Evolutionary conservation across 2,797 vertebrate species (phyloP).

Genomic region (Lindbergichthys nudifrons): DNA sequence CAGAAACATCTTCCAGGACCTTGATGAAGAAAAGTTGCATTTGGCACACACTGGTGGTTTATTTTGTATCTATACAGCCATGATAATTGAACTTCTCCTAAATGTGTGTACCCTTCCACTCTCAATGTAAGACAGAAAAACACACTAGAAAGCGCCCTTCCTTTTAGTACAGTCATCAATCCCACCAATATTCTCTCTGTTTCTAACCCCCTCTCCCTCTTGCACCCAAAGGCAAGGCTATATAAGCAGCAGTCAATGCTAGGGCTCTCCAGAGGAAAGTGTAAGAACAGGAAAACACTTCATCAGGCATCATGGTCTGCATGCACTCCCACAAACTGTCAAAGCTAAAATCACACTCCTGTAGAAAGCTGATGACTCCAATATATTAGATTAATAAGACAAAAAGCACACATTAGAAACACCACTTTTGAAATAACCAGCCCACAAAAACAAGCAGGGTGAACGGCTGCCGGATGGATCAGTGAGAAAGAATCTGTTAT

Average conservation of each 20-base stretch:
- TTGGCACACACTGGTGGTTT: background rate
- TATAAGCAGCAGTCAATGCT: slow-evolving; percentile 52
- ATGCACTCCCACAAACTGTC: slow-evolving; percentile 19
- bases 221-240: slow-evolving; percentile 35
- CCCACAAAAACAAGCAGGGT: slow-evolving; percentile 5
- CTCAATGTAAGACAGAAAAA: slow-evolving; percentile 8
- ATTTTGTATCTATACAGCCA: background rate
- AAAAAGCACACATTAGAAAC: background rate
- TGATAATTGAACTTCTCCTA: background rate
- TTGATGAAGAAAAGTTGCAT: background rate
- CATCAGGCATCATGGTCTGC: slow-evolving; percentile 30
- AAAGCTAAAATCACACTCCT: background rate
- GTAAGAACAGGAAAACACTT: slow-evolving; percentile 30
- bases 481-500: slow-evolving; percentile 12
- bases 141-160: slow-evolving; percentile 8
- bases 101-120: background rate
- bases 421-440: too few relatives aligned
- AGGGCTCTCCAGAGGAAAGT: slow-evolving; percentile 50
- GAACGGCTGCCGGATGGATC: slow-evolving; percentile 32
- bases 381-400: background rate
- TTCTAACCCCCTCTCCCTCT: slow-evolving; percentile 11
- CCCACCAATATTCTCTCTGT: slow-evolving; percentile 8
- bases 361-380: background rate
- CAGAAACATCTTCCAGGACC: background rate
- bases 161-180: slow-evolving; percentile 40